Base-by-base conservation (phyloP, 1,140 invertebrate genomes). In the Cotesia vestalis region DNA sequence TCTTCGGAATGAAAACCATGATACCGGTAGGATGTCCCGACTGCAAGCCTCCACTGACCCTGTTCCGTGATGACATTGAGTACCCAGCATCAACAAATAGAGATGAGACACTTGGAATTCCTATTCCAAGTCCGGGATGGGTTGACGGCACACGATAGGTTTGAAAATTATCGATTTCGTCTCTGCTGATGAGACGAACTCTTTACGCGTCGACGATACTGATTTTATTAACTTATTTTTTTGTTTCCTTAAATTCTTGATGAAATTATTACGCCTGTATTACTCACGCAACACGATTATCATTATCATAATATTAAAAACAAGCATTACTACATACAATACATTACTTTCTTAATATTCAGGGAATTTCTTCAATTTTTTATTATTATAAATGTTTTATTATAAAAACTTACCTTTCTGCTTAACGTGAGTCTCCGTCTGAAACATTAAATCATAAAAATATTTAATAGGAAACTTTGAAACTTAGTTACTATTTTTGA, bases 391-490 rank as follows among this genome's bases (percentile, higher is more conserved):
- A 20, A 20, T 59, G 57, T 20, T 27, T 59, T 11, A 61, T 55
- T 61, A n/a, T 72, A 62, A 53, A 46, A 71, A 85, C 84, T 85
- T 85, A 86, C 85, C 84, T 78, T 85, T 85, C 68, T 80, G 80
- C 73, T 78, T 82, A n/a, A 84, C 81, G 71, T 82, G 81, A 27
- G 79, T 81, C 71, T 85, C 84, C 27, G 79, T 80, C 81, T 84
- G 77, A 59, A 81, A 84, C 68, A 67, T 64, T 52, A 73, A 72
- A 20, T 69, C 12, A 14, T 55, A 71, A 4, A 64, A 66, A 60
- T 68, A 46, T 46, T 46, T 46, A 6, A 46, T 27, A 27, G 1
- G 27, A 27, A 27, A 27, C 27, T 27, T 27, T 27, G 27, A 63
- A 17, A 64, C 8, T 51, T 17, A 17, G 17, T 17, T 17, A 17